A percentile compares a stretch with the other conserved stretches of the same genome.
phyloP scores from a whole-genome alignment of 2,113 vertebrate genomes.

The Penelope pileata region DNA sequence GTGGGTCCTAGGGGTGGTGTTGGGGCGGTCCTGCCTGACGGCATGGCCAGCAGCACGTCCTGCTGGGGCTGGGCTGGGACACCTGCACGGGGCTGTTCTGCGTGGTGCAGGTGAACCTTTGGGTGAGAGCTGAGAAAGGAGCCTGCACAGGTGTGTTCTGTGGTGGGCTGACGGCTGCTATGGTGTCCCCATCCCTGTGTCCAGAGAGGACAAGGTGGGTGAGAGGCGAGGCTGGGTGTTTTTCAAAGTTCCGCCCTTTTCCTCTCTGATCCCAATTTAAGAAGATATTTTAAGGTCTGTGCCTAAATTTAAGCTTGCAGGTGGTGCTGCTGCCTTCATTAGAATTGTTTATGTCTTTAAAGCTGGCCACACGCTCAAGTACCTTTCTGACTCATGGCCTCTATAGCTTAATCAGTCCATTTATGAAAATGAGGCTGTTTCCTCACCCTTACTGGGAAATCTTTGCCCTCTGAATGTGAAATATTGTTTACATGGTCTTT shows the following conservation, averaged over 20 bases:
- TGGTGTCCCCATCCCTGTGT: not conserved
- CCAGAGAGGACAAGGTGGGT: not conserved
- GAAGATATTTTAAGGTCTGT: conserved; percentile 43
- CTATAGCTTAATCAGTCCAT: conserved; percentile 41
- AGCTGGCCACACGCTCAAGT: not conserved
- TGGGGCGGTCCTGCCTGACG: not conserved
- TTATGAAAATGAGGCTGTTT: conserved; percentile 53
- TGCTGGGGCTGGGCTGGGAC: not conserved
- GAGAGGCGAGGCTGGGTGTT: not conserved
- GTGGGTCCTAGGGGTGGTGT: not conserved
- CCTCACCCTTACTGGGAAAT: conserved; percentile 29
- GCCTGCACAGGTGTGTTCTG: not conserved
- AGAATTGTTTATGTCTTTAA: conserved; percentile 60
- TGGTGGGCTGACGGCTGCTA: not conserved
- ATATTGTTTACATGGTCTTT: not conserved
- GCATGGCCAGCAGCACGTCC: not conserved
- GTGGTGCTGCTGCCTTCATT: conserved; percentile 47
- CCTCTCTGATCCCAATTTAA: conserved; percentile 34
- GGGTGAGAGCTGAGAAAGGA: not conserved
- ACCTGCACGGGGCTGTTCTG: too few relatives aligned
- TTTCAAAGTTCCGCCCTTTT: not conserved
- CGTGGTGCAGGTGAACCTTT: not conserved
- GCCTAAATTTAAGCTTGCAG: conserved; percentile 45
- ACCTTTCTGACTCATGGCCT: conserved; percentile 61
- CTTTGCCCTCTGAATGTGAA: conserved; percentile 30